Base-by-base conservation (phyloP, 2,113 vertebrate genomes). In the Astur gentilis region DNA sequence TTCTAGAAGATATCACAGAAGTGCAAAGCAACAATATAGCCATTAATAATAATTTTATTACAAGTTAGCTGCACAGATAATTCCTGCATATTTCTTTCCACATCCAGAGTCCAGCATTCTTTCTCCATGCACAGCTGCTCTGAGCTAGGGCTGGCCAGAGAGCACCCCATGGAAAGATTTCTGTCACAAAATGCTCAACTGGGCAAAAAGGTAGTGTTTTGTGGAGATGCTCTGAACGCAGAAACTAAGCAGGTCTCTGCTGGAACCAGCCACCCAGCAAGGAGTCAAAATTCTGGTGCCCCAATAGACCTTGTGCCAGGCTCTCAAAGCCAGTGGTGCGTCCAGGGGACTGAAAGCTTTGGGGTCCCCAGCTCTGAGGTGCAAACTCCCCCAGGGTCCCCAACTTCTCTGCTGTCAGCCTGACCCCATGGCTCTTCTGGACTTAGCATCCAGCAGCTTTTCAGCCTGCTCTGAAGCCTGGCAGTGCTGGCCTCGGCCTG, bases 1-100 rank as follows among this genome's bases (percentile, higher is more conserved):
- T 94, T 94, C 61, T 65, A 66, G 62, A 79, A 82, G 47, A 66
- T 71, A 84, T 40, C 83, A 69, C 52, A 85, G 54, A 73, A 96
- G 27, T 73, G 54, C 82, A 81, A 62, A 83, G 71, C 71, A 82
- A 73, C 82, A 80, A 38, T 94, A 62, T 66, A 73, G 17, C 19
- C 44, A 55, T 87, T 84, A 87, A 78, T 83, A 92, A 66, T 27
- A 42, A 22, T 55, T 86, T 90, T 77, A 81, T 89, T 84, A 38
- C 71, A 77, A 70, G 75, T 73, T 90, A 88, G n/a, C 25, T 66
- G 12, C 42, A n/a, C 10, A 66, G 62, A 58, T 94, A 83, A 65
- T 65, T 95, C 57, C 82, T 73, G 11, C 7, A 3, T 79, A 64
- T 77, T 91, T 94, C 78, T 73, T 95, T 57, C 54, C 20, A 6